Base-by-base conservation (phyloP, 1,140 invertebrate species). In the Sogatella furcifera region DNA sequence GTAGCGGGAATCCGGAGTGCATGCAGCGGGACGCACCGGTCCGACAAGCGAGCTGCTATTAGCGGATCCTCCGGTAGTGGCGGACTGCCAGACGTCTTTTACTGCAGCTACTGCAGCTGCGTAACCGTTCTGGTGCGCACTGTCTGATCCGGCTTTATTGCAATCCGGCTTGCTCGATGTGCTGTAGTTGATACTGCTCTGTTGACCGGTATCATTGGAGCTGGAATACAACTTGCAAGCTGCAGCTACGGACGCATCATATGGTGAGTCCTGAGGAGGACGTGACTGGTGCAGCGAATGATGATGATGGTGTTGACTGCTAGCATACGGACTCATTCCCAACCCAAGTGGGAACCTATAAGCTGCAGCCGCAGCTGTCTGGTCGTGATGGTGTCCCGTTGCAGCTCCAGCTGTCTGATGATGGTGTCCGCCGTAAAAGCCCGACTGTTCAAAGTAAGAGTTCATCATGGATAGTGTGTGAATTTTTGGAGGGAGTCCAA, bases 391-490 rank as follows among this genome's bases (percentile, higher is more conserved):
- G 68, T 88, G 85, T 64, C 83, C 83, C 9, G 83, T 80, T 42
- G 83, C 83, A 15, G 83, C 80, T 46, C 81, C 80, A 52, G 80
- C 77, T 63, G 83, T 79, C 70, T 87, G 84, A 71, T 90, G 88
- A 67, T 89, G 87, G 74, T 91, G 90, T 67, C 87, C 83, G 61
- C 90, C 90, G 77, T 94, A 94, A 80, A 94, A 94, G 74, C 90
- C 90, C 75, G 86, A 85, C 78, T 93, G 91, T 77, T 94, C 91
- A 75, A 94, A 95, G 76, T 94, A 95, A 70, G 90, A 92, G 84
- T 94, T 94, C 92, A 94, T 95, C 78, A 77, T 81, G 74, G 10
- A 49, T 49, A 6, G 14, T 19, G 46, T 49, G 11, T 19, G 21
- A 49, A 49, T 22, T 17, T 17, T 19, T 22, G 21, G 21, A 19